Base-by-base conservation (phyloP, 2,797 vertebrate species). In the Serranus cabrilla region DNA sequence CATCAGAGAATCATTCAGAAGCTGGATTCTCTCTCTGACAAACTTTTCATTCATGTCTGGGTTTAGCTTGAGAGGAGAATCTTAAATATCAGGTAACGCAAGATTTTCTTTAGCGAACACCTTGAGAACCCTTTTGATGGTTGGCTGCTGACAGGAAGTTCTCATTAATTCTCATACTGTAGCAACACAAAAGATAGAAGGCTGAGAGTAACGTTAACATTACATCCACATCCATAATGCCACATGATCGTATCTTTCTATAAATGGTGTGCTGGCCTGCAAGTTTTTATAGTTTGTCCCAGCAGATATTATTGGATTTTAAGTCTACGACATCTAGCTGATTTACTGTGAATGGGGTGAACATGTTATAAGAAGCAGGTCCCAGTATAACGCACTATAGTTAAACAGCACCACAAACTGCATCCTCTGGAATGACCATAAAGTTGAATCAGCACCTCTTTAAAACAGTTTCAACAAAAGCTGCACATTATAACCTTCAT, bases 371-470 rank as follows among this genome's bases (percentile, higher is more conserved):
- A 46, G 21, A 59, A 54, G 20, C 49, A 37, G 12, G 34, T 69
- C 45, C 62, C 16, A 52, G 27, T 63, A 20, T 40, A 17, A 43
- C 11, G 4, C 13, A 51, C 7, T 54, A 47, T n/a, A 78, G 17
- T 43, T 62, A 21, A 73, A 47, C 21, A 43, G 18, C 40, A 43
- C 21, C 47, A 51, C 50, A 46, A 61, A 27, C 14, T 12, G 46
- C 54, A 31, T 51, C n/a, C 23, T 50, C 20, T 34, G 60, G 34
- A 74, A 57, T 69, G 25, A 62, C 45, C 37, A 10, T 71, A 3
- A 59, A 70, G 43, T 68, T 63, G 39, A 63, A 63, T 71, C 39
- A 57, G 14, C 47, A 25, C 34, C n/a, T 45, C 34, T 56, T 60
- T 49, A 34, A 75, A 62, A 47, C 7, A 11, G 10, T 51, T 62